phyloP scores from a whole-genome alignment of 2,797 vertebrate species.

The Phoxinus dragarum region DNA sequence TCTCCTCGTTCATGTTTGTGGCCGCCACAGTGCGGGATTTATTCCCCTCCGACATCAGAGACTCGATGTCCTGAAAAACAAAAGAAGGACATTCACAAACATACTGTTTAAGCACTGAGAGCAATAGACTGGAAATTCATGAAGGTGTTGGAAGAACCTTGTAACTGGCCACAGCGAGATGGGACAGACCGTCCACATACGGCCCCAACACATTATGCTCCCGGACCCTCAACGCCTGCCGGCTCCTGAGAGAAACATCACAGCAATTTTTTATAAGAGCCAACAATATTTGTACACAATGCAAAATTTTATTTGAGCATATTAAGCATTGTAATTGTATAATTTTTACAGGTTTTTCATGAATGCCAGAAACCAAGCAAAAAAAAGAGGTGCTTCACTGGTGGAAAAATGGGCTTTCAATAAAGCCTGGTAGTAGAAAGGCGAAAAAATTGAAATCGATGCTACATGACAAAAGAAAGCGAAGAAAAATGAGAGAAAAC shows the following conservation, averaged over 20 bases:
- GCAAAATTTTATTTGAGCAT: neutral
- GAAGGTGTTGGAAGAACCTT: conserved; percentile 77
- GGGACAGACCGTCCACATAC: conserved; percentile 96
- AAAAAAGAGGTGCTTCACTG: neutral
- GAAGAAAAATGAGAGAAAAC: neutral
- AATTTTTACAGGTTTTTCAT: neutral
- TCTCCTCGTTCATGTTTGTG: conserved; percentile 99
- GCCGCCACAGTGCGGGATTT: conserved; percentile 97
- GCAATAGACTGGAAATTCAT: neutral
- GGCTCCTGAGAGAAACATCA: conserved; percentile 78
- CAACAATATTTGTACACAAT: neutral
- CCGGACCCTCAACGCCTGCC: conserved; percentile 90
- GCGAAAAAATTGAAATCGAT: neutral
- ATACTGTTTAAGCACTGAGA: neutral
- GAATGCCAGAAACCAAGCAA: neutral
- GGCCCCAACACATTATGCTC: conserved; percentile 96
- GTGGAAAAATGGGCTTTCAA: neutral
- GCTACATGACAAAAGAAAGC: neutral
- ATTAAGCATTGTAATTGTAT: neutral
- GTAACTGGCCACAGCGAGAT: conserved; percentile 92
- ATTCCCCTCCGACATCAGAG: conserved; percentile 97
- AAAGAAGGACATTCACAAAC: neutral
- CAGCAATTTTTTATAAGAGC: too few species aligned
- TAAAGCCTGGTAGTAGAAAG: neutral
- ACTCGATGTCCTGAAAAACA: conserved; percentile 88